A percentile compares a stretch with the other conserved stretches of the same genome.
These are phyloP conservation scores for Agonopterix alstromeriana DNA, from an alignment of 2,888 invertebrate species.

Conservation along the genomic window DNA sequence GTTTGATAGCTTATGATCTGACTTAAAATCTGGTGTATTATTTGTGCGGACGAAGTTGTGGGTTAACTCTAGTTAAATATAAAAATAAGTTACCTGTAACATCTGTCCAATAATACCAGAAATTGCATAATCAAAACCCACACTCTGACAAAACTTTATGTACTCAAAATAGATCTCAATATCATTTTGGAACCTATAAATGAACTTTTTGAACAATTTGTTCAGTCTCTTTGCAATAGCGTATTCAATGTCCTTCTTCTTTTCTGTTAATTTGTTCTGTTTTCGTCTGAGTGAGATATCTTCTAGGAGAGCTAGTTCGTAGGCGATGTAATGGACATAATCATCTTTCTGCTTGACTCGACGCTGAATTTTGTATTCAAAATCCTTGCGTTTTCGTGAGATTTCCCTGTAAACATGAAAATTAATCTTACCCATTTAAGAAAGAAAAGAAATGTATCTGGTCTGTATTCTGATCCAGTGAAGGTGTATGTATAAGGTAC, in stretches of 20 bases:
- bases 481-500: no score
- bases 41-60: no score
- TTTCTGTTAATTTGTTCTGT: constrained; percentile 73
- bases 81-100: constrained; percentile 76
- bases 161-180: constrained; percentile 85
- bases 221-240: constrained; percentile 83
- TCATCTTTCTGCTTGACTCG: constrained; percentile 82
- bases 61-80: no score
- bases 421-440: not conserved
- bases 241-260: constrained; percentile 81
- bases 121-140: constrained; percentile 73
- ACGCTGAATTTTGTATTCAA: constrained; percentile 84
- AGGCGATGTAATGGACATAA: constrained; percentile 82
- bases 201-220: constrained; percentile 83
- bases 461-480: no score
- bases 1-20: no score
- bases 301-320: constrained; percentile 81
- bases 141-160: constrained; percentile 86
- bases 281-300: constrained; percentile 79
- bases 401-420: constrained; percentile 69
- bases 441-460: no score
- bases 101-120: constrained; percentile 78
- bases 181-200: constrained; percentile 83
- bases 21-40: no score
- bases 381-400: constrained; percentile 81